These are phyloP conservation scores for Hystrix brachyura DNA, from an alignment of 2,113 vertebrate species.

Conservation along the genomic window DNA sequence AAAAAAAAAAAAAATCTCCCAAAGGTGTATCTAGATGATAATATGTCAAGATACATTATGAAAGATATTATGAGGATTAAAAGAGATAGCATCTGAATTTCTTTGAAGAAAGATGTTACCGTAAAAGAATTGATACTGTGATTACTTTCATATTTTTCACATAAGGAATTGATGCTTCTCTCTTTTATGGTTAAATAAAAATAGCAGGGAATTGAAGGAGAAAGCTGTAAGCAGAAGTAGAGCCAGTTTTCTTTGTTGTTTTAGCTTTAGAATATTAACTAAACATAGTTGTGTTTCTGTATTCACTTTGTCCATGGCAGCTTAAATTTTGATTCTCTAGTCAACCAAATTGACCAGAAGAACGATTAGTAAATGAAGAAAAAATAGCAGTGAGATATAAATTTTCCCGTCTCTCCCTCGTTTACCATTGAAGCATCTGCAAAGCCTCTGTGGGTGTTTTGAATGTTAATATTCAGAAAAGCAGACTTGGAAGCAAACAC, in stretches of 20 bases:
- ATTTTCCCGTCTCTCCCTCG: neutral
- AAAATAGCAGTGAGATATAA: neutral
- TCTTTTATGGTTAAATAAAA: neutral
- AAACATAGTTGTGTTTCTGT: neutral
- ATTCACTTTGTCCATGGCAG: neutral
- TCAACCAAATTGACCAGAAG: slow-evolving; percentile 19
- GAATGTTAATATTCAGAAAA: slow-evolving; percentile 66
- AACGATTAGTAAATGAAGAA: neutral
- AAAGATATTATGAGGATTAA: neutral
- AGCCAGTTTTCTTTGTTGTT: neutral
- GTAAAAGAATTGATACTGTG: neutral
- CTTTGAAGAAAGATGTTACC: slow-evolving; percentile 20
- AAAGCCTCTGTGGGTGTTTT: slow-evolving; percentile 60
- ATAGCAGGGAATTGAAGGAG: neutral
- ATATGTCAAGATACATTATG: slow-evolving; percentile 8
- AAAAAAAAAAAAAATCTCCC: neutral
- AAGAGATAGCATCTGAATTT: neutral
- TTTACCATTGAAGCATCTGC: slow-evolving; percentile 49
- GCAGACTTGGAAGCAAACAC: slow-evolving; percentile 44
- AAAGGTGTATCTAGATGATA: neutral
- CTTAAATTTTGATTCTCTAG: slow-evolving; percentile 25
- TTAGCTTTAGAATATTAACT: slow-evolving; percentile 20
- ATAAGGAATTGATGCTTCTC: neutral
- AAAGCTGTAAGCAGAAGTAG: neutral
- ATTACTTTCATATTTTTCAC: neutral